Base-by-base conservation (phyloP, 2,113 vertebrate genomes). In the Silurus meridionalis region DNA sequence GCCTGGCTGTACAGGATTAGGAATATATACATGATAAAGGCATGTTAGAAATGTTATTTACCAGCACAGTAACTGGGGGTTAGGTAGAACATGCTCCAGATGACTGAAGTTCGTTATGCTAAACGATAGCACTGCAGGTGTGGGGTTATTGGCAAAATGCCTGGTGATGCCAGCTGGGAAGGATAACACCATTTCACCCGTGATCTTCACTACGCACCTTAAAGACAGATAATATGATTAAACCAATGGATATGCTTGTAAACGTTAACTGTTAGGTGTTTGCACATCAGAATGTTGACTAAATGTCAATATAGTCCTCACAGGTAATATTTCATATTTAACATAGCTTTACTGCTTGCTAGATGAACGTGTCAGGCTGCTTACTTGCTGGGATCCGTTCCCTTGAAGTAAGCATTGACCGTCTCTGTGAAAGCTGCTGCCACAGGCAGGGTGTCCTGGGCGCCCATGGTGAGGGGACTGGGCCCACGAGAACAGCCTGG, bases 31-130 rank as follows among this genome's bases (percentile, higher is more conserved):
- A 67, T 9, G 48, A 72, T 46, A 28, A 71, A 10, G 23, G 9
- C 48, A 46, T 79, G 74, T 79, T 55, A 84, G 66, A 63, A 53
- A 88, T 83, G 64, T 86, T 2, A 88, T 92, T 98, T 95, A 99
- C 98, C 98, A 98, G 97, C 98, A 99, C 93, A 99, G 97, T 86
- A 99, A 97, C 95, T 99, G 98, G 46, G 98, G 98, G 93, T 99
- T 99, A 95, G 98, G 98, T 93, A 99, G 95, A 92, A 99, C 97
- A 72, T 99, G 98, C 94, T 99, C 98, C 96, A 99, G 96, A 89
- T 97, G 92, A 94, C 95, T 97, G 96, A 96, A 99, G 95, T 99
- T 99, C 91, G 96, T 96, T 95, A 99, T 97, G 0, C 97, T 98
- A 93, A 99, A 99, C 87, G 96, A 98, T 95, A 99, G 96, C 92